Percentiles rank a stretch among this genome's conserved stretches.
Evolutionary conservation across 2,888 invertebrate genomes (phyloP).

Genomic region (Anagyrus pseudococci): DNA sequence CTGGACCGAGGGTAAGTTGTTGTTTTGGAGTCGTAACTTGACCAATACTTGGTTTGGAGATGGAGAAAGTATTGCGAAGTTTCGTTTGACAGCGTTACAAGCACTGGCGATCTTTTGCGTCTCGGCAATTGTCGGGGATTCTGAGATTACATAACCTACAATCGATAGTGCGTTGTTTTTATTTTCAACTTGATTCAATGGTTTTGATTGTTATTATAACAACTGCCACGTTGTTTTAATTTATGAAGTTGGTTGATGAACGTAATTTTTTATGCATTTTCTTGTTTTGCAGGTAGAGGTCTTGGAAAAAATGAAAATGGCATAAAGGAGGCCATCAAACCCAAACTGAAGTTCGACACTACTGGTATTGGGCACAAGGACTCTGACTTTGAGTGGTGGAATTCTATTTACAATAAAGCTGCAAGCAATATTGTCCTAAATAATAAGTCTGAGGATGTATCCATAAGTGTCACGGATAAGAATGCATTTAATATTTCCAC

Average conservation of each 20-base stretch:
- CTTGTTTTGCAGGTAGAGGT: conserved; percentile 73
- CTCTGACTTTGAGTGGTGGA: conserved; percentile 81
- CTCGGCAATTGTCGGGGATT: no score
- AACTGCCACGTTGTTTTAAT: neutral
- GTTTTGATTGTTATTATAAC: no score
- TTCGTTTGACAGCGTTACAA: no score
- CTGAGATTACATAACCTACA: no score
- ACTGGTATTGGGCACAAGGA: conserved; percentile 80
- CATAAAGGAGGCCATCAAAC: conserved; percentile 77
- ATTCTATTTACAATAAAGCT: conserved; percentile 77
- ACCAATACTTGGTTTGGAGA: neutral
- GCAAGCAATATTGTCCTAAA: conserved; percentile 60
- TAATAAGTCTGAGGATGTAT: conserved; percentile 39
- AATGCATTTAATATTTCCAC: conserved; percentile 55
- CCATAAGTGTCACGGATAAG: conserved; percentile 45
- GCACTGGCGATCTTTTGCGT: no score
- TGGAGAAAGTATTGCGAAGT: no score
- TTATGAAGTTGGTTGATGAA: neutral
- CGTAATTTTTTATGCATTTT: neutral
- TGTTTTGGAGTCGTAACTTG: neutral
- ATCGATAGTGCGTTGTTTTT: no score
- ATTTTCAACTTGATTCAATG: no score
- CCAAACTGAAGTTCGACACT: conserved; percentile 81
- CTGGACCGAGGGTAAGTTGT: conserved; percentile 71
- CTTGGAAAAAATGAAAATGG: conserved; percentile 83